Percentiles rank a stretch among this genome's conserved stretches.
Evolutionary conservation across 2,797 vertebrate genomes (phyloP).

Genomic region (Balearica regulorum): DNA sequence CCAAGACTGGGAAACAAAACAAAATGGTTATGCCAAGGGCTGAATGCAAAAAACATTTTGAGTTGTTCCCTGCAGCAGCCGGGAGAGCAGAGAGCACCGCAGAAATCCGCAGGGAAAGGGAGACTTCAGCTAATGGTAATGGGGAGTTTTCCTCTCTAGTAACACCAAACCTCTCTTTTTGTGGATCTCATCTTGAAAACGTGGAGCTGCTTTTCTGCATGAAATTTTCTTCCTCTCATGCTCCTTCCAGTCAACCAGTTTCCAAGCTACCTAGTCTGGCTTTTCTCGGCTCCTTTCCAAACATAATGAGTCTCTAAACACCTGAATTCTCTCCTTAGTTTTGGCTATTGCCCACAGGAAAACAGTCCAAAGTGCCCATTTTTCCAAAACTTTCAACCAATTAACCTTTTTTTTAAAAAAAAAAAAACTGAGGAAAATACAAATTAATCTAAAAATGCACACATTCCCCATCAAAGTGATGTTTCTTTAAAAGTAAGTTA

Average conservation of each 20-base stretch:
- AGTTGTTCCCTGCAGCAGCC: background rate
- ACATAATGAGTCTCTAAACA: background rate
- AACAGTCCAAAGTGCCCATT: background rate
- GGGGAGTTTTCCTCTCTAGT: background rate
- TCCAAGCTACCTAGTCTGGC: background rate
- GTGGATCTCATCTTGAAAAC: background rate
- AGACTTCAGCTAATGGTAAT: accelerated
- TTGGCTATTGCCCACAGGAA: background rate
- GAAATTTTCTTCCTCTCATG: background rate
- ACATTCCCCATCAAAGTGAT: background rate
- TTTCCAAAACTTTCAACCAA: background rate
- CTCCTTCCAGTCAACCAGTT: background rate
- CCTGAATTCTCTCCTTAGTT: background rate
- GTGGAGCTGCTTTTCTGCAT: background rate
- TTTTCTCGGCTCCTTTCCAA: background rate
- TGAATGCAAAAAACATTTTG: background rate
- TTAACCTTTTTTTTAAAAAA: background rate
- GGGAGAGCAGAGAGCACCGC: background rate
- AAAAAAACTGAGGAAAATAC: background rate
- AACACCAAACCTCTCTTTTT: background rate
- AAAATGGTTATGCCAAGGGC: background rate
- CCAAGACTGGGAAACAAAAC: background rate
- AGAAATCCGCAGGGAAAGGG: background rate
- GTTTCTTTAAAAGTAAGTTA: background rate
- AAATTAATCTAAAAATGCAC: background rate